Evolutionary conservation across 2,888 invertebrate genomes (phyloP).

Genomic region (Phyllotreta striolata): DNA sequence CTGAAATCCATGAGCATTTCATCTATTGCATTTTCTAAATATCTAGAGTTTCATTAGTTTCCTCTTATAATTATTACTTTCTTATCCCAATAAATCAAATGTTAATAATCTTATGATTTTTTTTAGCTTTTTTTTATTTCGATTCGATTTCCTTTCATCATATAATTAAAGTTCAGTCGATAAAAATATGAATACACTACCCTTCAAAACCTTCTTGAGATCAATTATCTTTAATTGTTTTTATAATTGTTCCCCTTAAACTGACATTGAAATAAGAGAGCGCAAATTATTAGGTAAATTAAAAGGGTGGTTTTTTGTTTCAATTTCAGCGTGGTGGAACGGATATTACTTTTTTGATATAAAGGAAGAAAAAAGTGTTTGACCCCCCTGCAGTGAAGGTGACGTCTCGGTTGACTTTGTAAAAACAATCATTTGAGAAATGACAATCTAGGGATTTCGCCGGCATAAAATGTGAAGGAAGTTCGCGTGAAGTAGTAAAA

Average conservation of each 20-base stretch:
- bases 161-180: too few species aligned
- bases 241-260: too few species aligned
- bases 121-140: too few species aligned
- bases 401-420: conserved; percentile 20
- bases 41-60: too few species aligned
- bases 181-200: too few species aligned
- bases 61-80: too few species aligned
- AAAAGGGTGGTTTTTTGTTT: neutral
- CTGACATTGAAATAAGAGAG: neutral
- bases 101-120: too few species aligned
- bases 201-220: too few species aligned
- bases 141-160: too few species aligned
- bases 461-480: conserved; percentile 22
- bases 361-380: conserved; percentile 2
- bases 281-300: conserved; percentile 7
- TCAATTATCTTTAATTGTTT: neutral
- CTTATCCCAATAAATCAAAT: too few species aligned
- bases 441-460: conserved; percentile 26
- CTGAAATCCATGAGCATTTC: too few species aligned
- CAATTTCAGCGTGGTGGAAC: neutral
- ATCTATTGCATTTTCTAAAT: too few species aligned
- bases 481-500: conserved; percentile 14
- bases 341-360: conserved; percentile 5
- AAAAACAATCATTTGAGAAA: conserved; percentile 33
- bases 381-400: conserved; percentile 24